Evolutionary conservation across 2,888 invertebrate genomes (phyloP).

Genomic region (Xestia ashworthii): DNA sequence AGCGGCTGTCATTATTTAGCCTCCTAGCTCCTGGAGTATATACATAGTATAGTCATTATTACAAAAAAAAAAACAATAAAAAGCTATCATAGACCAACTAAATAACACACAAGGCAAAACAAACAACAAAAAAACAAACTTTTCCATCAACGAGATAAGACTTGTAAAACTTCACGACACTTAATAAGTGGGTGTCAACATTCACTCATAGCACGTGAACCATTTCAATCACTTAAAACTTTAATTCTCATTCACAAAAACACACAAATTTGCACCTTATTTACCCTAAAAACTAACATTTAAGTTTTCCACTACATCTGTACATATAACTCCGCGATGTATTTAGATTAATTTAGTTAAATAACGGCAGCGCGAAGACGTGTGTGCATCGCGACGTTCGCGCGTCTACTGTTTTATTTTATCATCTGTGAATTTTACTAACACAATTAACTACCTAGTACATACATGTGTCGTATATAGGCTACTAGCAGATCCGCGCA

Average conservation of each 20-base stretch:
- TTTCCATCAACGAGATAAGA: slow-evolving; percentile 2
- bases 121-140: slow-evolving; percentile 16
- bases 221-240: neutral
- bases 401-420: slow-evolving; percentile 26
- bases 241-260: neutral
- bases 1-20: no score
- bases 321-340: slow-evolving; percentile 34
- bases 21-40: no score
- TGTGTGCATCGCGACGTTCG: neutral
- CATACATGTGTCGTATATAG: neutral
- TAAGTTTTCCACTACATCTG: neutral
- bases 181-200: slow-evolving; percentile 9
- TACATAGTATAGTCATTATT: no score
- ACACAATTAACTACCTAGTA: neutral
- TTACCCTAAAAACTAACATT: neutral
- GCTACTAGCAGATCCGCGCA: neutral
- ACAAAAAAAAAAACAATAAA: neutral
- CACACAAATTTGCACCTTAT: neutral
- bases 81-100: neutral
- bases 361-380: neutral
- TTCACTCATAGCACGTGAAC: neutral
- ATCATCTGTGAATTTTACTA: neutral
- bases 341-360: neutral
- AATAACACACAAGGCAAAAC: neutral
- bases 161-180: neutral